Evolutionary conservation across 1,140 invertebrate genomes (phyloP).

Genomic region (Mylabris phalerata): DNA sequence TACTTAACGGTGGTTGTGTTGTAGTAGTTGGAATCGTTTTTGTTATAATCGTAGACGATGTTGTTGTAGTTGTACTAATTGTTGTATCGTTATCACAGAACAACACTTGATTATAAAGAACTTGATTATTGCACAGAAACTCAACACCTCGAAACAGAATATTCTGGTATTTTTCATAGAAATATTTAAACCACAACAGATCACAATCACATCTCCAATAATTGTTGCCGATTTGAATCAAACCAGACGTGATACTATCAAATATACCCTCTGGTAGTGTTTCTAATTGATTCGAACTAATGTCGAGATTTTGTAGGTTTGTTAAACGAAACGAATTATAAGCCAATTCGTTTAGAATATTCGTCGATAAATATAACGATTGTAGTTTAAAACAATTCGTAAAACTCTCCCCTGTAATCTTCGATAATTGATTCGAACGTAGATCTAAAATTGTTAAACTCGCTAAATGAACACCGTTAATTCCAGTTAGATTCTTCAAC

Average conservation of each 20-base stretch:
- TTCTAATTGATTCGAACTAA: constrained; percentile 3
- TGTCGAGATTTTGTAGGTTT: background rate
- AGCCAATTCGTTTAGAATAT: background rate
- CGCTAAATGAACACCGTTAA: background rate
- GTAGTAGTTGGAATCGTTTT: constrained; percentile 4
- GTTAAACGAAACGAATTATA: background rate
- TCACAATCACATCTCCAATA: constrained; percentile 12
- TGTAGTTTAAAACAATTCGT: too few species aligned
- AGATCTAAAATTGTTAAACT: constrained; percentile 1
- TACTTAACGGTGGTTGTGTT: background rate
- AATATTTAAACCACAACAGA: constrained; percentile 17
- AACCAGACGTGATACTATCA: background rate
- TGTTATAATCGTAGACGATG: constrained; percentile 4
- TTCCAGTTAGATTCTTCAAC: constrained; percentile 6
- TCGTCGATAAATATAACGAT: too few species aligned
- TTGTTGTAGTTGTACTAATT: constrained; percentile 9
- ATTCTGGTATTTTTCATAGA: constrained; percentile 1
- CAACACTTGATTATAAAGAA: background rate
- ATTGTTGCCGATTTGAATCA: constrained; percentile 6
- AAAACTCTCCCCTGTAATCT: background rate
- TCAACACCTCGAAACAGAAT: background rate
- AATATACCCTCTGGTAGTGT: constrained; percentile 13
- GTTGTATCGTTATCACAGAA: constrained; percentile 8
- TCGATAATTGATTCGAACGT: background rate
- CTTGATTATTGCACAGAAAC: background rate